Conservation (phyloP, 2,888 invertebrate genomes). For the Napeogenes sylphis region DNA sequence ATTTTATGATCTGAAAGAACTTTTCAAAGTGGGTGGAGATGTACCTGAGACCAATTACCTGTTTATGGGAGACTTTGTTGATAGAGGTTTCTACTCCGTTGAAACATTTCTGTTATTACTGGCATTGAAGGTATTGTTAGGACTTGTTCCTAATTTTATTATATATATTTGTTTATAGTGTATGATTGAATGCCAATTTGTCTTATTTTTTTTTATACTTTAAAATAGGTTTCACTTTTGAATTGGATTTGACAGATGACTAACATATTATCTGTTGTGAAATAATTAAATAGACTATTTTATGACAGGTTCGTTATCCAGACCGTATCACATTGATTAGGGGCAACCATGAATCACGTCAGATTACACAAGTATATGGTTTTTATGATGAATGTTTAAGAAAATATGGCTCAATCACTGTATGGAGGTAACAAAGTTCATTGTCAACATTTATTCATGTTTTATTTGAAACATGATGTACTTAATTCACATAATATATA, state of each 20-base stretch:
- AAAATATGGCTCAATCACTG: slow-evolving; percentile 98
- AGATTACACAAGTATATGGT: slow-evolving; percentile 99
- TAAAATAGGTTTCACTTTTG: too few relatives aligned
- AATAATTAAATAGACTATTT: background rate
- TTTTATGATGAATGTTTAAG: slow-evolving; percentile 99
- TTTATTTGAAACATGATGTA: too few relatives aligned
- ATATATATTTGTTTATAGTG: background rate
- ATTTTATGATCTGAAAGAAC: slow-evolving; percentile 98
- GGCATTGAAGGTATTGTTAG: slow-evolving; percentile 90
- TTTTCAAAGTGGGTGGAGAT: slow-evolving; percentile 99
- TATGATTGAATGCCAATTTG: background rate
- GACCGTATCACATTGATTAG: slow-evolving; percentile 98
- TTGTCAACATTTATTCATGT: background rate
- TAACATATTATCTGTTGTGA: background rate
- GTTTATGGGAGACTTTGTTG: slow-evolving; percentile 99
- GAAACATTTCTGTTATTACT: slow-evolving; percentile 97
- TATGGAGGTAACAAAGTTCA: slow-evolving; percentile 85
- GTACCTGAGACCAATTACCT: slow-evolving; percentile 99
- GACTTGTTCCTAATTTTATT: background rate
- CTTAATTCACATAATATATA: too few relatives aligned
- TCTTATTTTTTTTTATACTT: too few relatives aligned
- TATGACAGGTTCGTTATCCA: slow-evolving; percentile 93
- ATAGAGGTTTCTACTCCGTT: slow-evolving; percentile 98
- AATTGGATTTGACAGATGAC: too few relatives aligned
- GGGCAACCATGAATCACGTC: slow-evolving; percentile 99